These are phyloP conservation scores for Pseudochromis fuscus DNA, from an alignment of 2,797 vertebrate genomes.

Conservation along the genomic window DNA sequence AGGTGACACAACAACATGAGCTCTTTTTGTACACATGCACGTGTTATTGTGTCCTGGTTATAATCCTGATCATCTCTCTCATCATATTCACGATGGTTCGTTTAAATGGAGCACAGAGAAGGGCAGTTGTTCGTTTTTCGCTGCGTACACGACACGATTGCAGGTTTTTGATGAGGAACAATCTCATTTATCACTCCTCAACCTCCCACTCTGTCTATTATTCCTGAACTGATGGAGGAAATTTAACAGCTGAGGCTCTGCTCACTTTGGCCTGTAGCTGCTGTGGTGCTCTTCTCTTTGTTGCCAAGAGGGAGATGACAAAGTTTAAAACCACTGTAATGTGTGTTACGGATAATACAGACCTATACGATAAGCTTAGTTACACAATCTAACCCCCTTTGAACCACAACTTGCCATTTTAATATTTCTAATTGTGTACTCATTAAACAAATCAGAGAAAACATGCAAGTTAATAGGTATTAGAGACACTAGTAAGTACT, in stretches of 20 bases:
- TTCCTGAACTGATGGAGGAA: conserved; percentile 26
- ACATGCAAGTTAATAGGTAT: neutral
- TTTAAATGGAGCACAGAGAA: conserved; percentile 18
- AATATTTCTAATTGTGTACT: neutral
- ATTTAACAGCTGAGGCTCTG: conserved; percentile 6
- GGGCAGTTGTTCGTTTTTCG: conserved; percentile 1
- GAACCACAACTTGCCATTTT: conserved; percentile 8
- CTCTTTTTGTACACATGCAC: neutral
- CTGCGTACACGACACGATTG: neutral
- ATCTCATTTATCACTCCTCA: neutral
- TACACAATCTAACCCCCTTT: neutral
- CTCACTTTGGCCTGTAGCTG: conserved; percentile 3
- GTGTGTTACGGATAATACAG: neutral
- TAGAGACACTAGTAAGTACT: neutral
- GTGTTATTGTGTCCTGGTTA: conserved; percentile 5
- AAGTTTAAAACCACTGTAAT: neutral
- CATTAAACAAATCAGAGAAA: conserved; percentile 8
- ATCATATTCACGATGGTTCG: neutral
- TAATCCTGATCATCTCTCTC: conserved; percentile 2
- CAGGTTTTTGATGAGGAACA: conserved; percentile 1
- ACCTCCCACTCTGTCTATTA: conserved; percentile 4
- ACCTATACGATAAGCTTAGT: neutral
- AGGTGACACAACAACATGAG: neutral
- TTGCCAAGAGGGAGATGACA: no score
- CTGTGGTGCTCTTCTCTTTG: no score